phyloP scores from a whole-genome alignment of 2,888 invertebrate species.

The Spatulosminthurus flaviceps region DNA sequence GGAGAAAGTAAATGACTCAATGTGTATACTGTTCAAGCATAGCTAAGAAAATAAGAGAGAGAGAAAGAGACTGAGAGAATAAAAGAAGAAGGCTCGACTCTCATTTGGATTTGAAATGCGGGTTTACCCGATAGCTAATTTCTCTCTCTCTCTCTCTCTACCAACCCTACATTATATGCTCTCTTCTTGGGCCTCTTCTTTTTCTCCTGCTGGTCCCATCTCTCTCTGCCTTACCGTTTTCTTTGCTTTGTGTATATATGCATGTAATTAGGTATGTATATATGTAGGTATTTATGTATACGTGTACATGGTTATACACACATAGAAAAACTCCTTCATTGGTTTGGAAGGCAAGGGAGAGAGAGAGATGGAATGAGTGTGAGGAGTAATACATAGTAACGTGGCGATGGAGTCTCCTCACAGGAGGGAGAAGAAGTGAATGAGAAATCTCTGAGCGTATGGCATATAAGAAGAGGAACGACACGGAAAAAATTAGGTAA shows the following conservation, averaged over 20 bases:
- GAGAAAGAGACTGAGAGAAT: conserved; percentile 25
- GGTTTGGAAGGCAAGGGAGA: background rate
- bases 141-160: no score
- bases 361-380: conserved; percentile 18
- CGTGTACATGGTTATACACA: no score
- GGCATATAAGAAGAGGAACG: conserved; percentile 18
- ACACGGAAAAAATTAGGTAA: conserved; percentile 54
- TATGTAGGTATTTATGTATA: no score
- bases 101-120: conserved; percentile 56
- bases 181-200: conserved; percentile 6
- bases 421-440: conserved; percentile 17
- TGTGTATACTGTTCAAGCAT: conserved; percentile 33
- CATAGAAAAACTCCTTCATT: no score
- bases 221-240: background rate
- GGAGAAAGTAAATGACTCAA: conserved; percentile 45
- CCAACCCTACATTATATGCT: no score
- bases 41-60: conserved; percentile 36
- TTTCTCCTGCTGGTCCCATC: conserved; percentile 19
- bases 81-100: conserved; percentile 41
- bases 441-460: conserved; percentile 5
- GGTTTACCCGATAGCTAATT: conserved; percentile 56
- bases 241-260: conserved; percentile 6
- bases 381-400: conserved; percentile 2
- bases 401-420: background rate
- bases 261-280: background rate